phyloP scores from a whole-genome alignment of 2,888 invertebrate genomes.

The Emmelina monodactyla region DNA sequence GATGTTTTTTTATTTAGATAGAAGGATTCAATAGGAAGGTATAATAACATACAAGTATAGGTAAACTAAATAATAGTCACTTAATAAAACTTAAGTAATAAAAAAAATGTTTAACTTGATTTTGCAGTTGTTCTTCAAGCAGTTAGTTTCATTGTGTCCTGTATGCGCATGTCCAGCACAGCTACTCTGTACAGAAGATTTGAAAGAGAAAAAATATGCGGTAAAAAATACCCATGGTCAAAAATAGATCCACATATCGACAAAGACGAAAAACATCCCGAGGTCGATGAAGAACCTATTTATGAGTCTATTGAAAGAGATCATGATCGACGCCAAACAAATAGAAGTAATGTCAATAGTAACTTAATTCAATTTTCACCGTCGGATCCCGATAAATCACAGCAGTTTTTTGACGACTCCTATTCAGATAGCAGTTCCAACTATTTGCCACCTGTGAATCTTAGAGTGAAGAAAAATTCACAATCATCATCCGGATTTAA shows the following conservation, averaged over 20 bases:
- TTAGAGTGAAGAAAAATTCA: slow-evolving; percentile 13
- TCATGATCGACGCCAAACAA: slow-evolving; percentile 20
- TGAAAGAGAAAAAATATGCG: slow-evolving; percentile 78
- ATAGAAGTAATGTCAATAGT: slow-evolving; percentile 27
- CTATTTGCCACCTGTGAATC: slow-evolving; percentile 29
- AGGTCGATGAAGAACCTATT: slow-evolving; percentile 24
- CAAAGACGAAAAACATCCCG: slow-evolving; percentile 17
- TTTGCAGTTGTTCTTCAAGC: slow-evolving; percentile 71
- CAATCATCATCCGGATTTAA: slow-evolving; percentile 22
- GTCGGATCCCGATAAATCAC: slow-evolving; percentile 22
- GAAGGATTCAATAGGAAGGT: too few relatives aligned
- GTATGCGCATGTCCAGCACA: slow-evolving; percentile 73
- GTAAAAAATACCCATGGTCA: slow-evolving; percentile 78
- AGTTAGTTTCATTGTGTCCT: slow-evolving; percentile 71
- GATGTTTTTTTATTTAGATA: too few relatives aligned
- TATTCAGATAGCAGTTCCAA: slow-evolving; percentile 34
- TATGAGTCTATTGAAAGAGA: slow-evolving; percentile 27
- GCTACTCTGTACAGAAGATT: slow-evolving; percentile 79
- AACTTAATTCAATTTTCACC: slow-evolving; percentile 52
- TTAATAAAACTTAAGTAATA: too few relatives aligned
- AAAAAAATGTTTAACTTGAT: too few relatives aligned
- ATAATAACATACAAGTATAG: too few relatives aligned
- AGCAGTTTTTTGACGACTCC: slow-evolving; percentile 30
- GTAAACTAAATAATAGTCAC: too few relatives aligned
- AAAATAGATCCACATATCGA: too few relatives aligned